phyloP scores from a whole-genome alignment of 2,113 vertebrate species.

The Andinoacara biseriatus region DNA sequence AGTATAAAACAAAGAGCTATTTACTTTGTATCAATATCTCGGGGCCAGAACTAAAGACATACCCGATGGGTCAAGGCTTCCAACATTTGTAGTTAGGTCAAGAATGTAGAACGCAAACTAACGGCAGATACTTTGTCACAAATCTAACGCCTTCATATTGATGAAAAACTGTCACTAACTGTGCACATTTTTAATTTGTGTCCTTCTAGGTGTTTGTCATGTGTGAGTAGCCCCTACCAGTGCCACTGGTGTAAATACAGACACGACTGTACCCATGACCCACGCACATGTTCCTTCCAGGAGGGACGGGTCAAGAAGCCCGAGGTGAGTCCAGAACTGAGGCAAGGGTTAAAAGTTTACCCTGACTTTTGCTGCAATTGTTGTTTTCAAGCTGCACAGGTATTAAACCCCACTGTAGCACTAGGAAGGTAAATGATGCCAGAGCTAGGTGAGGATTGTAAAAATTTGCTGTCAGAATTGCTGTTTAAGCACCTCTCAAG shows the following conservation, averaged over 20 bases:
- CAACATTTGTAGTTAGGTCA: background rate
- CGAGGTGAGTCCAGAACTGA: conserved; percentile 78
- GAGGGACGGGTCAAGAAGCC: conserved; percentile 94
- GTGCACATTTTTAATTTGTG: background rate
- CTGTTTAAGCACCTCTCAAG: background rate
- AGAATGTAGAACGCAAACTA: too few species aligned
- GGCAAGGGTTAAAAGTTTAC: background rate
- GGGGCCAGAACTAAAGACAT: background rate
- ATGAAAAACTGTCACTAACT: background rate
- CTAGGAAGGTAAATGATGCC: background rate
- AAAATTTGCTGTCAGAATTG: background rate
- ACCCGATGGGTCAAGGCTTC: background rate
- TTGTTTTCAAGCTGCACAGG: background rate
- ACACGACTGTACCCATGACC: conserved; percentile 95
- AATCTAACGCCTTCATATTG: background rate
- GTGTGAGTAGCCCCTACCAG: conserved; percentile 94
- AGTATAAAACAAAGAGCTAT: background rate
- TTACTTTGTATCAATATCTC: background rate
- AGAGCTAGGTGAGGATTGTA: background rate
- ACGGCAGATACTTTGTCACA: background rate
- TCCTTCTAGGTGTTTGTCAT: conserved; percentile 89
- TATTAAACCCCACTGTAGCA: background rate
- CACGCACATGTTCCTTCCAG: conserved; percentile 95
- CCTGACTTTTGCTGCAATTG: background rate
- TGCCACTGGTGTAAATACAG: conserved; percentile 99